phyloP scores from a whole-genome alignment of 1,140 invertebrate species.

The Leptoteleia sp. region DNA sequence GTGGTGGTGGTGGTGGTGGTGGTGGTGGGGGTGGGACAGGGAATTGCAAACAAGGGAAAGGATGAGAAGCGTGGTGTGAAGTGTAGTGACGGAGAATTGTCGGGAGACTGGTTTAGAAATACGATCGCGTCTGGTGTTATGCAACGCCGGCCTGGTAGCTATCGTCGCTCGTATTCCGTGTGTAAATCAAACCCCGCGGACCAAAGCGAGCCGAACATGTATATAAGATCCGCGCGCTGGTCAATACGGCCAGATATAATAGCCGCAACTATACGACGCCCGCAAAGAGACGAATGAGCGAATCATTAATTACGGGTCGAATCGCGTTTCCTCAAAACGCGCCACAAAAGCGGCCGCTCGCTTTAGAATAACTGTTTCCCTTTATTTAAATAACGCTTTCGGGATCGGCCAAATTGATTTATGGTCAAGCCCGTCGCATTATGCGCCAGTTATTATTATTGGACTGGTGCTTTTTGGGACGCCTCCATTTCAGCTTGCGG shows the following conservation, averaged over 20 bases:
- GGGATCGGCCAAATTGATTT: constrained; percentile 13
- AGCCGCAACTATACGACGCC: constrained; percentile 51
- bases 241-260: constrained; percentile 60
- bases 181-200: constrained; percentile 66
- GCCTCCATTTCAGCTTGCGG: too few species aligned
- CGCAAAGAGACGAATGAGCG: constrained; percentile 56
- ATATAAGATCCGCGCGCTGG: constrained; percentile 54
- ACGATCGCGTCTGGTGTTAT: constrained; percentile 70
- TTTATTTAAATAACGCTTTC: constrained; percentile 26
- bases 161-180: constrained; percentile 61
- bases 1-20: too few species aligned
- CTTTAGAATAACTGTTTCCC: constrained; percentile 40
- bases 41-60: constrained; percentile 45
- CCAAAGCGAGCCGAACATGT: constrained; percentile 59
- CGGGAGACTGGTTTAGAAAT: constrained; percentile 70
- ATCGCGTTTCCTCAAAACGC: constrained; percentile 49
- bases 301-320: constrained; percentile 60
- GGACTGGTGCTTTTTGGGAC: too few species aligned
- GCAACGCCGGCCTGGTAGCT: constrained; percentile 62
- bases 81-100: constrained; percentile 70
- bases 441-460: too few species aligned
- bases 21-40: too few species aligned
- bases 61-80: constrained; percentile 43
- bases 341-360: background rate
- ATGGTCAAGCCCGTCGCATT: constrained; percentile 6